These are phyloP conservation scores for Aleadryas rufinucha DNA, from an alignment of 2,113 vertebrate genomes.

Conservation along the genomic window DNA sequence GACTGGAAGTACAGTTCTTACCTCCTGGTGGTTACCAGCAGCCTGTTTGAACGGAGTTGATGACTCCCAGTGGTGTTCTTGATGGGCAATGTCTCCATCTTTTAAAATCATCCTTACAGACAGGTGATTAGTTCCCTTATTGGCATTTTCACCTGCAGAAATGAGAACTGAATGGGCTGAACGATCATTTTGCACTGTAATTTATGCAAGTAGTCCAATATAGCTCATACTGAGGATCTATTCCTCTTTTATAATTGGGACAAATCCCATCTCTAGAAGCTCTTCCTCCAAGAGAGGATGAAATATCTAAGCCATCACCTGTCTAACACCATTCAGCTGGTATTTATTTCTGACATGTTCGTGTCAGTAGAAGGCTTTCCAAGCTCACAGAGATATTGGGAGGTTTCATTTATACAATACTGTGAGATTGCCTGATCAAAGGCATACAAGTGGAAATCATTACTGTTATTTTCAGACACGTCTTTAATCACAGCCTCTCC, in stretches of 20 bases:
- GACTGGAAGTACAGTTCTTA: background rate
- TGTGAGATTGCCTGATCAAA: slow-evolving; percentile 55
- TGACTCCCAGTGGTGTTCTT: background rate
- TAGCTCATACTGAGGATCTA: background rate
- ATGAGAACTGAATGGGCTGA: background rate
- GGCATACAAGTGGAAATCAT: slow-evolving; percentile 53
- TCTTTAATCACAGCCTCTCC: slow-evolving; percentile 38
- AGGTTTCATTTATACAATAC: slow-evolving; percentile 36
- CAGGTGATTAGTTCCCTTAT: slow-evolving; percentile 9
- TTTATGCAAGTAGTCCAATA: slow-evolving; percentile 27
- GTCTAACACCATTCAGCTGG: slow-evolving; percentile 20
- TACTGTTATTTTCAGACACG: slow-evolving; percentile 55
- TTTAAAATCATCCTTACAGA: slow-evolving; percentile 9
- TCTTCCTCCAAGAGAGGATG: background rate
- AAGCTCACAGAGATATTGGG: slow-evolving; percentile 7
- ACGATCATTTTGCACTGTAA: slow-evolving; percentile 3
- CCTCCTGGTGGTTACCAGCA: background rate
- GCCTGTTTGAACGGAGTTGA: background rate
- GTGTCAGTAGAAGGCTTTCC: slow-evolving; percentile 42
- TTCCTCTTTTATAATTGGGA: background rate
- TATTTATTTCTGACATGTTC: slow-evolving; percentile 28
- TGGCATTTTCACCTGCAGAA: slow-evolving; percentile 22
- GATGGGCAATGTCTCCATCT: background rate
- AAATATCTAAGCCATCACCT: slow-evolving; percentile 34
- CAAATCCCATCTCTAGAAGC: slow-evolving; percentile 15